Percentiles rank a stretch among this genome's conserved stretches.
Conservation (phyloP, 2,888 invertebrate species). For the Strigamia crassipes region DNA sequence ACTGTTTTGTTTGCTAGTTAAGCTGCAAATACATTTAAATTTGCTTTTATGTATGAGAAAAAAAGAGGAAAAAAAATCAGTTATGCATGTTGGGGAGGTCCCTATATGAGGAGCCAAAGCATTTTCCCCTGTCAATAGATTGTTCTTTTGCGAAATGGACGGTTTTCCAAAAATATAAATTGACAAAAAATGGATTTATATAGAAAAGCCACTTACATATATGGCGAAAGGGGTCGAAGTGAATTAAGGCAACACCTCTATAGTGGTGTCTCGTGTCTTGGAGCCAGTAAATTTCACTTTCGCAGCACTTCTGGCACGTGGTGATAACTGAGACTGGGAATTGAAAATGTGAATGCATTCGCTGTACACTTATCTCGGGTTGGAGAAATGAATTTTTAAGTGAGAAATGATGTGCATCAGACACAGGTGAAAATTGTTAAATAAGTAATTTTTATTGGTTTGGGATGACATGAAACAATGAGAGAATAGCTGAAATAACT, state of each 20-base stretch:
- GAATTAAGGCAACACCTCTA: conserved; percentile 27
- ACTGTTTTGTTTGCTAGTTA: too few species aligned
- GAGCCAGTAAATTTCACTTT: conserved; percentile 34
- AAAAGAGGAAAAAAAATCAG: too few species aligned
- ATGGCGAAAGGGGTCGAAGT: conserved; percentile 14
- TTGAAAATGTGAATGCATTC: conserved; percentile 13
- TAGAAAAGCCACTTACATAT: background rate
- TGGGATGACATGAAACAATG: too few species aligned
- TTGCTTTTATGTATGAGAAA: too few species aligned
- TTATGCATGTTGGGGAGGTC: too few species aligned
- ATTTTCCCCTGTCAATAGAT: too few species aligned
- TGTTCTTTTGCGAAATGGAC: too few species aligned
- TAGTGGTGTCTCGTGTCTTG: background rate
- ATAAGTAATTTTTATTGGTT: background rate
- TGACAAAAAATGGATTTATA: conserved; percentile 14
- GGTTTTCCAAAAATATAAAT: background rate
- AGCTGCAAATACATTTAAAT: too few species aligned
- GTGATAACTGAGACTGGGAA: conserved; percentile 31
- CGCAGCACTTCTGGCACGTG: conserved; percentile 16
- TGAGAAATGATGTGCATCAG: background rate
- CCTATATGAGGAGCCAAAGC: too few species aligned
- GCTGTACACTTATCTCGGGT: background rate
- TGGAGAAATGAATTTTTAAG: conserved; percentile 15
- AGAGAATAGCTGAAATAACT: background rate
- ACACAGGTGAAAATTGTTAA: conserved; percentile 13